A percentile compares a stretch with the other conserved stretches of the same genome.
Conservation (phyloP, 2,113 vertebrate genomes). For the Panthera uncia region DNA sequence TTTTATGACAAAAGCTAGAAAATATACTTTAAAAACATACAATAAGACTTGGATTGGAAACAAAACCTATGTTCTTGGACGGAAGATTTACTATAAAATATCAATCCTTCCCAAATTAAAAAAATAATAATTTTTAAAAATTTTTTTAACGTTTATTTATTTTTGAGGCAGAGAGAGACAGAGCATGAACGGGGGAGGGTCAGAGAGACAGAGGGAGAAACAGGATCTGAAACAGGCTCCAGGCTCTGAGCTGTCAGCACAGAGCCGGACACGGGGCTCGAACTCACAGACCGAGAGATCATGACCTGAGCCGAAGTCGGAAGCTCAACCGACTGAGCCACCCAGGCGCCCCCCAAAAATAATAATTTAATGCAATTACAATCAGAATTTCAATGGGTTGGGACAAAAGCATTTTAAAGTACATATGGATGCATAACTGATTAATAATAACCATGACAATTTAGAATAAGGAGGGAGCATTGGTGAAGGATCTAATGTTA, state of each 20-base stretch:
- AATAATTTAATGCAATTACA: neutral
- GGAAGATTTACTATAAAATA: neutral
- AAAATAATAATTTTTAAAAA: neutral
- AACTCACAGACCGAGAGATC: too few species aligned
- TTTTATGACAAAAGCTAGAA: neutral
- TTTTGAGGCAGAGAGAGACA: too few species aligned
- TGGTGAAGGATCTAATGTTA: neutral
- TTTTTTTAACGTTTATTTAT: too few species aligned
- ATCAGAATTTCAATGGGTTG: neutral
- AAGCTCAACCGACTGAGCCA: too few species aligned
- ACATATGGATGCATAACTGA: neutral
- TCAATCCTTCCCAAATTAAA: neutral
- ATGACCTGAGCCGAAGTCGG: too few species aligned
- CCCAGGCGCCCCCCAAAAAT: neutral
- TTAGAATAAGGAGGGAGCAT: neutral
- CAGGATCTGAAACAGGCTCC: too few species aligned
- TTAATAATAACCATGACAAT: neutral
- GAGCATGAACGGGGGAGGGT: too few species aligned
- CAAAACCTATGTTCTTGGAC: neutral
- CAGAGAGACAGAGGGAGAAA: too few species aligned
- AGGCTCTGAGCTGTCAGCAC: too few species aligned
- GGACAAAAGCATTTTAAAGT: neutral
- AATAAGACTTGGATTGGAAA: neutral
- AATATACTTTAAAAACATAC: neutral
- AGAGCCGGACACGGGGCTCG: accelerated